Conservation (phyloP, 2,113 vertebrate species). For the cat (Felis catus) region F.catus_Fca126_mat1.0 CM031428.1:60575501-60576000, state of each 20-base stretch:
- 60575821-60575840: not conserved
- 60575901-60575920: not conserved
- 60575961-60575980: no score
- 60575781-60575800: not conserved
- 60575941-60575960: no score
- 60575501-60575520: not conserved
- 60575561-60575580: not conserved
- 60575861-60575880: not conserved
- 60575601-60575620: not conserved
- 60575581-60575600: not conserved
- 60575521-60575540: not conserved
- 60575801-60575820: not conserved
- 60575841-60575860: not conserved
- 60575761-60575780: no score
- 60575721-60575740: not conserved
- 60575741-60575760: not conserved
- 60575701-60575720: not conserved
- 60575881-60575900: no score
- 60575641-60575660: not conserved
- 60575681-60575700: not conserved
- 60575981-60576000: no score
- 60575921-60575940: no score
- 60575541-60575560: not conserved
- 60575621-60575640: not conserved
- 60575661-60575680: not conserved